Base-by-base conservation (phyloP, 30 jellyfish, hydroid and myxozoan genomes). In the Morbakka virulenta region DNA sequence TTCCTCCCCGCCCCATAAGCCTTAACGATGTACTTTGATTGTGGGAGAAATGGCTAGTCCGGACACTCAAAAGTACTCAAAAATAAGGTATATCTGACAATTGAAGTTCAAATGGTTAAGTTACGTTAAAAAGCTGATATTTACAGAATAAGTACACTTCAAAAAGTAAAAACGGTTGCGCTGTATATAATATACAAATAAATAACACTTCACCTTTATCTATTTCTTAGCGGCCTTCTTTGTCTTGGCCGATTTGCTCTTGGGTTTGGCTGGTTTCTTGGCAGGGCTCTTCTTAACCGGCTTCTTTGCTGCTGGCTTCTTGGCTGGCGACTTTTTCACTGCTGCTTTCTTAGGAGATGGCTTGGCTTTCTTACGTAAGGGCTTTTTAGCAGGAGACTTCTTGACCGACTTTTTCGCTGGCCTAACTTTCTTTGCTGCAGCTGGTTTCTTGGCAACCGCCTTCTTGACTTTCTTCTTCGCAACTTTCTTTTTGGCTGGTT, bases 231-330 rank as follows among this genome's bases (percentile, higher is more conserved):
- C 77, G 35, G 79, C 31, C 84, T 74, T 84, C 76, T 65, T 66
- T 24, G 86, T 72, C 52, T 69, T 29, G 94, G 77, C 79, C 66
- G 63, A 75, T 82, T 82, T 50, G 94, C 94, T 6, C n/a, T n/a
- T n/a, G n/a, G n/a, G n/a, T n/a, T n/a, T n/a, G n/a, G 83, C 78
- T 50, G 91, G 77, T 36, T 68, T 67, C 76, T 74, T 64, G 4
- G 80, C 93, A 32, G 75, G 66, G 35, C 71, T 81, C 72, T 62
- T 76, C 53, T 82, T 77, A 26, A 85, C 79, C 32, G 93, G 53
- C 47, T 81, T 81, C 85, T 81, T 81, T 24, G 80, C 80, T 26
- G 85, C 79, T 12, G 82, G 65, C 48, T 78, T 78, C 74, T 65
- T 78, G 23, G 82, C 82, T 35, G 83, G 47, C 51, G 83, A 29